Evolutionary conservation across 2,888 invertebrate genomes (phyloP).

Genomic region (Trissolcus japonicus): DNA sequence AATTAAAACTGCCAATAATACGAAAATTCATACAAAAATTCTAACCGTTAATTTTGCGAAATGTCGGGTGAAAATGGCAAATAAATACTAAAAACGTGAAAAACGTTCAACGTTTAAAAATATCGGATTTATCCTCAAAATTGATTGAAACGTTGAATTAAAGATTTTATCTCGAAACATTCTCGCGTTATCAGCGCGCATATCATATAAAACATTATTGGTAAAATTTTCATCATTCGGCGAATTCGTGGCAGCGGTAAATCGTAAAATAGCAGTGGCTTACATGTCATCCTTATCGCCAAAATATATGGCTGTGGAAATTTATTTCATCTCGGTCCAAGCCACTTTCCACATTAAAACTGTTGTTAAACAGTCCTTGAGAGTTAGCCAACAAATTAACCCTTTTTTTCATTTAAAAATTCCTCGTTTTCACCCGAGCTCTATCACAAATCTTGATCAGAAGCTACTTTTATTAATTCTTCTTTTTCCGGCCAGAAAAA

Average conservation of each 20-base stretch:
- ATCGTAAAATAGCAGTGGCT: conserved; percentile 55
- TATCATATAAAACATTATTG: conserved; percentile 51
- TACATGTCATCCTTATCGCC: conserved; percentile 54
- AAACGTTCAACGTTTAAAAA: not conserved
- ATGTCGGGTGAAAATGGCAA: too few species aligned
- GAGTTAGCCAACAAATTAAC: conserved; percentile 14
- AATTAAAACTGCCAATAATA: too few species aligned
- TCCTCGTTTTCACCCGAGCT: too few species aligned
- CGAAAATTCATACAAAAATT: too few species aligned
- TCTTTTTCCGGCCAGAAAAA: not conserved
- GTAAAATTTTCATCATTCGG: conserved; percentile 51
- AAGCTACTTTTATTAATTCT: not conserved
- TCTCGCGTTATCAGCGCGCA: not conserved
- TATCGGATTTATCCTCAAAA: not conserved
- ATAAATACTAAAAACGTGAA: too few species aligned
- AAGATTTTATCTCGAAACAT: not conserved
- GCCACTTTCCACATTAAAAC: conserved; percentile 33
- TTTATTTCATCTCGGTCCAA: conserved; percentile 42
- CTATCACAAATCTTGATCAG: not conserved
- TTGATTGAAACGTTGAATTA: not conserved
- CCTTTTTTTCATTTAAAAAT: too few species aligned
- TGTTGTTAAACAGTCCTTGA: conserved; percentile 33
- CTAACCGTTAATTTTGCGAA: too few species aligned
- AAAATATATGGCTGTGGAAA: conserved; percentile 52
- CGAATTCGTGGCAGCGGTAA: conserved; percentile 41